Evolutionary conservation across 2,888 invertebrate species (phyloP), one percentile per base, ranked within the genome.

Genomic region (Sphecodes monilicornis): DNA sequence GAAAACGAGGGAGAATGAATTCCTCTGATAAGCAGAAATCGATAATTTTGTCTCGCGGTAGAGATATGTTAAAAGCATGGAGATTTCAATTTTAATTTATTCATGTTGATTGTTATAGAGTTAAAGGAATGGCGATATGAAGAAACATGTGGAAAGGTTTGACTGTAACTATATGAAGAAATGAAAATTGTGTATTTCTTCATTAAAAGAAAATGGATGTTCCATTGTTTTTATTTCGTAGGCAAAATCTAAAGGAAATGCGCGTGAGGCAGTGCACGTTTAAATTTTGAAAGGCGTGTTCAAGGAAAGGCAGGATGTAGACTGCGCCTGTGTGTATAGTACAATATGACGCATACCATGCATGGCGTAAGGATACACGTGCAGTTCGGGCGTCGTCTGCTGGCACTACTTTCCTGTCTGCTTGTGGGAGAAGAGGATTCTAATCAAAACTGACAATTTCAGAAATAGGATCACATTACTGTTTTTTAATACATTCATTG

Each of bases 371-470:
- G 80, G 78, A 91, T 91, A 91, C 88, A 85, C 66, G 66, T 43
- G 81, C 50, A 71, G 74, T 76, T 87, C 90, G 90, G 85, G 90
- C 87, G 89, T 90, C 91, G 90, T 90, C 91, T 89, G 91, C 90
- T 91, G 86, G 87, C 68, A 87, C 90, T 91, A 86, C 89, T 91
- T 91, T 87, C 64, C 29, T 74, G 68, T 66, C 80, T 69, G 80
- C 83, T 86, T 80, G 76, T 84, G 79, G 78, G 73, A 69, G 10
- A 68, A 43, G 76, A 85, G 71, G 50, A 70, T 78, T 60, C 66
- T 41, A 32, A 76, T 74, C 76, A 50, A 72, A 82, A 81, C 66
- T 73, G 70, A 69, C 74, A 85, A 81, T 83, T 87, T 87, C 74
- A 68, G 71, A 60, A 54, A 50, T 64, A 57, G 60, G 8, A 68